A percentile compares a stretch with the other conserved stretches of the same genome.
phyloP scores from a whole-genome alignment of 2,888 invertebrate genomes.

The Cenopis cana region DNA sequence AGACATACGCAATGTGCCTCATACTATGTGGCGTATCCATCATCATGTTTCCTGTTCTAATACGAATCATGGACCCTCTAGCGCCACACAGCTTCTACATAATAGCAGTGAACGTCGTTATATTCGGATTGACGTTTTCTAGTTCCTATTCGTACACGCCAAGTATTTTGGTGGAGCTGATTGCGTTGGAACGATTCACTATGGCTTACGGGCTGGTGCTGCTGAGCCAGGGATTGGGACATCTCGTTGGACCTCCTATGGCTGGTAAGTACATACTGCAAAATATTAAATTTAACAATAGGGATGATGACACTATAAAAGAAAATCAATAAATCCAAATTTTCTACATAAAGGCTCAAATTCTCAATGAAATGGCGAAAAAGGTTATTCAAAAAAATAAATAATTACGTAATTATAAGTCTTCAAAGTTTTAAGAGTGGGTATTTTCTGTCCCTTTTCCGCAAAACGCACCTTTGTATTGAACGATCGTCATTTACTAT shows the following conservation, averaged over 20 bases:
- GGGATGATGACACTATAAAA: too few relatives aligned
- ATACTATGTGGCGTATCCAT: constrained; percentile 87
- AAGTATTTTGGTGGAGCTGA: constrained; percentile 94
- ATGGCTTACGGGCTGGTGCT: constrained; percentile 96
- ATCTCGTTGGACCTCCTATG: constrained; percentile 96
- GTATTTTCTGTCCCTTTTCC: too few relatives aligned
- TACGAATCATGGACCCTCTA: constrained; percentile 65
- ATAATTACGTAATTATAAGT: too few relatives aligned
- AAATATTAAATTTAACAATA: too few relatives aligned
- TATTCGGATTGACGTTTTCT: constrained; percentile 96
- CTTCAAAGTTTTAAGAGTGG: too few relatives aligned
- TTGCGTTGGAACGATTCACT: constrained; percentile 96
- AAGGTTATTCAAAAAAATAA: too few relatives aligned
- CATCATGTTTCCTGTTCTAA: constrained; percentile 85
- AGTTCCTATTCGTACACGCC: constrained; percentile 97
- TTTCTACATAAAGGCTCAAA: too few relatives aligned
- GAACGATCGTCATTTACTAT: too few relatives aligned
- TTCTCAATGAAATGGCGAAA: too few relatives aligned
- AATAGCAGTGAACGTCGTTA: constrained; percentile 83
- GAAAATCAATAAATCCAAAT: too few relatives aligned
- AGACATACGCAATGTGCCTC: constrained; percentile 93
- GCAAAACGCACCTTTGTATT: too few relatives aligned
- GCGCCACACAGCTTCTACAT: constrained; percentile 78
- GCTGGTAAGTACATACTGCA: constrained; percentile 86
- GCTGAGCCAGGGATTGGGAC: constrained; percentile 96